Conservation (phyloP, 2,888 invertebrate species). For the Cinara cedri region DNA sequence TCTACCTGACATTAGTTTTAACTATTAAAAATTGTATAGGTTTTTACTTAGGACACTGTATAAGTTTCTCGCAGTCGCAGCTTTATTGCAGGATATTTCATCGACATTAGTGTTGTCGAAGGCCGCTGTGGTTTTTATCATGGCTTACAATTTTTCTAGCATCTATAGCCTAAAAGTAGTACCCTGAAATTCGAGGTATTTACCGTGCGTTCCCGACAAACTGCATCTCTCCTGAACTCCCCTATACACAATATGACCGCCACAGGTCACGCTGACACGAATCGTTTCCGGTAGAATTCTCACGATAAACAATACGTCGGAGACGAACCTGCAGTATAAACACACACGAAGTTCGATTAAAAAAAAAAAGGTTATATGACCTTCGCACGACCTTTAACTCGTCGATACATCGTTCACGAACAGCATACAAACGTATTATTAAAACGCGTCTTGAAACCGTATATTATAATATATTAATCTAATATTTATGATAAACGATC, state of each 20-base stretch:
- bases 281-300: conserved; percentile 41
- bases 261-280: neutral
- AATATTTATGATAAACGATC: conserved; percentile 43
- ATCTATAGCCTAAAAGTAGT: too few species aligned
- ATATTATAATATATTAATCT: neutral
- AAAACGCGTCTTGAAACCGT: neutral
- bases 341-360: conserved; percentile 55
- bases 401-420: conserved; percentile 10
- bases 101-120: too few species aligned
- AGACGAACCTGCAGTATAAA: conserved; percentile 24
- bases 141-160: too few species aligned
- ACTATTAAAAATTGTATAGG: too few species aligned
- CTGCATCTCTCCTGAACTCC: neutral
- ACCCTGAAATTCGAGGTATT: too few species aligned
- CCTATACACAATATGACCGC: neutral
- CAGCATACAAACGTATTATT: neutral
- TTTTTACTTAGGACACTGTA: too few species aligned
- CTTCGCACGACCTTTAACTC: conserved; percentile 19
- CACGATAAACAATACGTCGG: conserved; percentile 34
- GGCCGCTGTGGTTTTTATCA: too few species aligned
- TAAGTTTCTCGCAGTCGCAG: too few species aligned
- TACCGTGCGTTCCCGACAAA: too few species aligned
- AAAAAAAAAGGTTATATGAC: conserved; percentile 38
- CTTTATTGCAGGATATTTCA: too few species aligned
- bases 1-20: too few species aligned